Evolutionary conservation across 2,113 vertebrate species (phyloP).

Genomic region (Psittacara wagleri): DNA sequence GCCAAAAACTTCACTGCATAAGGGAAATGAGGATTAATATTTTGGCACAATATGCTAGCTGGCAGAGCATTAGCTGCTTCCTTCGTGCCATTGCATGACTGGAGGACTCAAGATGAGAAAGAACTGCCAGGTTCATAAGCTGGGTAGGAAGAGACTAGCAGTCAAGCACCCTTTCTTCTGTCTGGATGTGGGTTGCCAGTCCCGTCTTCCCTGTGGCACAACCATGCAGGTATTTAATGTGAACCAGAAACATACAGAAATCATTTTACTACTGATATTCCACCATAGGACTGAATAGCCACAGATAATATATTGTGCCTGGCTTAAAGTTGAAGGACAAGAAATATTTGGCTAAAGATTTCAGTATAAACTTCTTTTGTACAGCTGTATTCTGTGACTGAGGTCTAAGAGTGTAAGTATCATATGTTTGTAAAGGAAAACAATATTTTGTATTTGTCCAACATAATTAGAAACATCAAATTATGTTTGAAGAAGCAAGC

Average conservation of each 20-base stretch:
- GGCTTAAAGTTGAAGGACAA: neutral
- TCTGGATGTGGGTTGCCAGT: neutral
- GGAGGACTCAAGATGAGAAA: neutral
- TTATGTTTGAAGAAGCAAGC: neutral
- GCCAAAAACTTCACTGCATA: accelerated
- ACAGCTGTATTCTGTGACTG: neutral
- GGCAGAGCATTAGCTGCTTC: neutral
- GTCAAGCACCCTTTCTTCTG: neutral
- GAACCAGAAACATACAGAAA: neutral
- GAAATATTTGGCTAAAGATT: accelerated
- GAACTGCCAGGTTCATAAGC: no score
- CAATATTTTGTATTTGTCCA: neutral
- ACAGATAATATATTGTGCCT: neutral
- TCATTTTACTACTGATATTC: neutral
- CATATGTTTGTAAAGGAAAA: neutral
- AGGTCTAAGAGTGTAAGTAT: neutral
- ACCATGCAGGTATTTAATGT: accelerated
- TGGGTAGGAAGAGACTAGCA: neutral
- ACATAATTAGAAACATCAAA: neutral
- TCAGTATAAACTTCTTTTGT: neutral
- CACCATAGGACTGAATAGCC: neutral
- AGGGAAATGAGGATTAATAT: neutral
- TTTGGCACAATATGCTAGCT: neutral
- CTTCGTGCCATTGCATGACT: accelerated
- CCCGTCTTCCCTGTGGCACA: no score